Percentiles rank a stretch among this genome's conserved stretches.
phyloP scores from a whole-genome alignment of 35 echinoderm and acorn worm genomes.

The Anneissia japonica region DNA sequence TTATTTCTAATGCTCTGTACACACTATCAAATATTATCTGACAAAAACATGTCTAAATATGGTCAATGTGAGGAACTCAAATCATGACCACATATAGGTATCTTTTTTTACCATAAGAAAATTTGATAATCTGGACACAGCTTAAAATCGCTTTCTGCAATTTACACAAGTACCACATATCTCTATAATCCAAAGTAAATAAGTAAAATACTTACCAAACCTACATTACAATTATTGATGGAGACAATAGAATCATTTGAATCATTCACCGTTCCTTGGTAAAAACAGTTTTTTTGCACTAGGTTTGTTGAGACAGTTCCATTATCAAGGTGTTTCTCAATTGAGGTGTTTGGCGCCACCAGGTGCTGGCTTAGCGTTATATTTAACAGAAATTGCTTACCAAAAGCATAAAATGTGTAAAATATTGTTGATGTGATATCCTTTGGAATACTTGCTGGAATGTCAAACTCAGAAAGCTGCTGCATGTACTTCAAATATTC shows the following conservation, averaged over 20 bases:
- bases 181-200: no score
- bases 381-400: neutral
- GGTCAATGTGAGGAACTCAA: no score
- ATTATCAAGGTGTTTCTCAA: conserved; percentile 1
- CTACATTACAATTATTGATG: neutral
- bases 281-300: neutral
- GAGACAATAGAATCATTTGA: neutral
- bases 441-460: neutral
- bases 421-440: neutral
- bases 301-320: neutral
- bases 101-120: no score
- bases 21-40: no score
- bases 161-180: no score
- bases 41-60: no score
- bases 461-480: neutral
- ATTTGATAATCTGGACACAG: no score
- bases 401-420: neutral
- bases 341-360: neutral
- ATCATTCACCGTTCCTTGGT: neutral
- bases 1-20: no score
- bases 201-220: conserved; percentile 1
- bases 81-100: no score
- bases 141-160: no score
- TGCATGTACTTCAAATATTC: neutral
- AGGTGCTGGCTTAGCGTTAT: neutral